Conservation (phyloP, 2,113 vertebrate genomes). For the Paraplagusia blochii region DNA sequence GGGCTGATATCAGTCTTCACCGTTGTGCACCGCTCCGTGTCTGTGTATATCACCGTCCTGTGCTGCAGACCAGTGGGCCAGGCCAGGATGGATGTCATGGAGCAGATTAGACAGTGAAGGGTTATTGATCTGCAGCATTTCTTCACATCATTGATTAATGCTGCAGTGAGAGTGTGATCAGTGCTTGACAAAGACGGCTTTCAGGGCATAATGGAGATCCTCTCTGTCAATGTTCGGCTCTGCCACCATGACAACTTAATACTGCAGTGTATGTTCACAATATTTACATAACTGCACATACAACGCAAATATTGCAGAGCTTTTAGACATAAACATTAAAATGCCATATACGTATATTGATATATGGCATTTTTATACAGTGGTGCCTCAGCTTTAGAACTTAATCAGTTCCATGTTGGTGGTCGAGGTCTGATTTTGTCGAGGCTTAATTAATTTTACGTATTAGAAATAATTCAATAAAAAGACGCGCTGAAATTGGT, state of each 20-base stretch:
- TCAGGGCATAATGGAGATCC: slow-evolving; percentile 35
- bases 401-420: too few relatives aligned
- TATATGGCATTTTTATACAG: too few relatives aligned
- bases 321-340: too few relatives aligned
- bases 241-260: slow-evolving; percentile 9
- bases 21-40: slow-evolving; percentile 9
- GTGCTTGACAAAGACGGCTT: slow-evolving; percentile 37
- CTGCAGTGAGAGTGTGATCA: slow-evolving; percentile 36
- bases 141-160: slow-evolving; percentile 41
- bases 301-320: too few relatives aligned
- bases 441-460: too few relatives aligned
- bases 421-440: too few relatives aligned
- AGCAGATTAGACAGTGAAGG: slow-evolving; percentile 51
- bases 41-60: slow-evolving; percentile 28
- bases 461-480: too few relatives aligned
- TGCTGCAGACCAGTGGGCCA: slow-evolving; percentile 26
- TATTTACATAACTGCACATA: neutral
- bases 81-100: slow-evolving; percentile 46
- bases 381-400: too few relatives aligned
- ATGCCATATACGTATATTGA: too few relatives aligned
- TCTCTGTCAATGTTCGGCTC: slow-evolving; percentile 27
- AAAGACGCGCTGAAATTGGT: too few relatives aligned
- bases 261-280: neutral
- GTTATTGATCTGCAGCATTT: slow-evolving; percentile 50
- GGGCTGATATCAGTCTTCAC: slow-evolving; percentile 27